Percentiles rank a stretch among this genome's conserved stretches.
These are phyloP conservation scores for Drosophila kikkawai DNA, from an alignment of 1,140 invertebrate species.

Conservation along the genomic window DNA sequence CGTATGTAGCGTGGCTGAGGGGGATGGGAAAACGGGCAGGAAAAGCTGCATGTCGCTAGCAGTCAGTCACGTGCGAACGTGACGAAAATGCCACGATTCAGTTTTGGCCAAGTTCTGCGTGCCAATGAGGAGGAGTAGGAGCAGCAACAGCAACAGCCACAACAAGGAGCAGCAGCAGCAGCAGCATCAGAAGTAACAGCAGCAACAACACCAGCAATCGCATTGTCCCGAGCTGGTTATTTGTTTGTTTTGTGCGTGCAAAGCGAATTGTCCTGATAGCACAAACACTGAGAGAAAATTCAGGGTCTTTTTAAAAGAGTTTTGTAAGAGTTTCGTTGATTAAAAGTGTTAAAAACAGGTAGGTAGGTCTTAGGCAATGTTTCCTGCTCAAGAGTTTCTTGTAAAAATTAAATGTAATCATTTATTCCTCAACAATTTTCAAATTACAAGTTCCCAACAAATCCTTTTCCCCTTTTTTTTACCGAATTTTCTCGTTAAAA, in stretches of 20 bases:
- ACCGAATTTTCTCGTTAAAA: neutral
- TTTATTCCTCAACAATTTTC: too few species aligned
- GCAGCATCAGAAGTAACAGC: neutral
- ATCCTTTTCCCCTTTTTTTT: too few species aligned
- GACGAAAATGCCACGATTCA: conserved; percentile 79
- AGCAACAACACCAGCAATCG: conserved; percentile 12
- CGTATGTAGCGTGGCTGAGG: conserved; percentile 20
- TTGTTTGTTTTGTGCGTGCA: conserved; percentile 51
- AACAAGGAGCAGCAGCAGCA: conserved; percentile 1
- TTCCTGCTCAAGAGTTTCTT: too few species aligned
- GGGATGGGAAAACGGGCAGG: conserved; percentile 3
- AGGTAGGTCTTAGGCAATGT: too few species aligned
- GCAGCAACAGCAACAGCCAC: conserved; percentile 1
- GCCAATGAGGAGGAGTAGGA: conserved; percentile 35
- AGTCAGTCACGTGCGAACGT: conserved; percentile 82
- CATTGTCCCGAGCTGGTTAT: conserved; percentile 38
- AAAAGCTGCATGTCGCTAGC: conserved; percentile 61
- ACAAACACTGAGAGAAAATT: conserved; percentile 8
- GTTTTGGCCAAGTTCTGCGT: conserved; percentile 49
- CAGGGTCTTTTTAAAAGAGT: neutral
- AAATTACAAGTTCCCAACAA: neutral
- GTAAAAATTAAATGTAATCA: too few species aligned
- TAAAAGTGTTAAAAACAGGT: neutral
- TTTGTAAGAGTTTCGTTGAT: neutral
- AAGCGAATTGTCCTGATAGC: conserved; percentile 3